Evolutionary conservation across 2,113 vertebrate genomes (phyloP).

Genomic region (Lepus europaeus): DNA sequence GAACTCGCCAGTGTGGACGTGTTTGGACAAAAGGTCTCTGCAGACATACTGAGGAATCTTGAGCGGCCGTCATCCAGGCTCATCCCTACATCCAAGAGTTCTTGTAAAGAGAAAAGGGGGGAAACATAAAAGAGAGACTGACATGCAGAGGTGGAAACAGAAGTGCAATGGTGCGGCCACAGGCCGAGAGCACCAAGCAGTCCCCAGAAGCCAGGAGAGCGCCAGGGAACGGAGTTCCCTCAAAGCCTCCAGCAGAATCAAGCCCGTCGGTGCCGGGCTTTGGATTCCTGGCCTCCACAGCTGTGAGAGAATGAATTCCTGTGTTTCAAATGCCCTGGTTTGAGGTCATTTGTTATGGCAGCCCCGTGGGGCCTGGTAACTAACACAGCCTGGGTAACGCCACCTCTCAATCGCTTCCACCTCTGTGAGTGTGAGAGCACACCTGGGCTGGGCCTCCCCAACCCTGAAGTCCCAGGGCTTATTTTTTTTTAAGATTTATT

Average conservation of each 20-base stretch:
- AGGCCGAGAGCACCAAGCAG: background rate
- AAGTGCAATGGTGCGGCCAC: fast-evolving
- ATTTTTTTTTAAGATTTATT: too few species aligned
- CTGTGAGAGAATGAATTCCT: background rate
- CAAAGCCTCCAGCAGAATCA: background rate
- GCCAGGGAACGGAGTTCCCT: background rate
- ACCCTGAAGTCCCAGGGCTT: background rate
- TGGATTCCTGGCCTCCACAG: background rate
- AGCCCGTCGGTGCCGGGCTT: background rate
- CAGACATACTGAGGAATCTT: background rate
- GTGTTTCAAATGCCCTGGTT: background rate
- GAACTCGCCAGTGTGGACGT: background rate
- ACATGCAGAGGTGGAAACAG: background rate
- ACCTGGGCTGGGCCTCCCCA: background rate
- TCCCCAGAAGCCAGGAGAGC: background rate
- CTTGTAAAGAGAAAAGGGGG: background rate
- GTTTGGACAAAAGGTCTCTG: background rate
- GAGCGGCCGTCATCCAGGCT: background rate
- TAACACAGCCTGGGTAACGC: fast-evolving
- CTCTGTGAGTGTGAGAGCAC: background rate
- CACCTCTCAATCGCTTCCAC: too few species aligned
- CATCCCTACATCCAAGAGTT: background rate
- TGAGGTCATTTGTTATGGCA: background rate
- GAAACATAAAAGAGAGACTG: background rate
- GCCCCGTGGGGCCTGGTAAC: background rate